Conservation (phyloP, 2,797 vertebrate species). For the Acomys russatus region DNA sequence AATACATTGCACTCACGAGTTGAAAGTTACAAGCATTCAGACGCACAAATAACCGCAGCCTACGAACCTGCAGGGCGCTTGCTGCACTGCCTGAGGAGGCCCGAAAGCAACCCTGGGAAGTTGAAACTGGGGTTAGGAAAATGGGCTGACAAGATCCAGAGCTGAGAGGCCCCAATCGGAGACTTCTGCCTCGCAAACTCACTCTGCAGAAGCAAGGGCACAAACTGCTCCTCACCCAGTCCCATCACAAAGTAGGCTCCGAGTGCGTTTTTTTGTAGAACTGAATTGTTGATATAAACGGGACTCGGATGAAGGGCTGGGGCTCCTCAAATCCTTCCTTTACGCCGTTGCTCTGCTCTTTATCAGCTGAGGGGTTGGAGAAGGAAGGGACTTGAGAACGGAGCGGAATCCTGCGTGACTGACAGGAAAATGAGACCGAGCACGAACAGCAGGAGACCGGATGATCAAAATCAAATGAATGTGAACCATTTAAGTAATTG, state of each 20-base stretch:
- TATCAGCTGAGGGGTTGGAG: not conserved
- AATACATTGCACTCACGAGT: not conserved
- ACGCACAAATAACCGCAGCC: constrained; percentile 7
- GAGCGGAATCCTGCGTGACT: constrained; percentile 43
- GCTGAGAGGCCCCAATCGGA: constrained; percentile 23
- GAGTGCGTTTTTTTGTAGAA: constrained; percentile 67
- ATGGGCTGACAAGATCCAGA: constrained; percentile 68
- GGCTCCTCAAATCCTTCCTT: constrained; percentile 67
- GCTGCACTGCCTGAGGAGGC: constrained; percentile 19
- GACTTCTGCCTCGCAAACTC: constrained; percentile 39
- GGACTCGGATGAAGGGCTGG: constrained; percentile 43
- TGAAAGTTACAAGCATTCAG: constrained; percentile 43
- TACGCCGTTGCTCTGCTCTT: not conserved
- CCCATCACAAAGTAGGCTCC: constrained; percentile 26
- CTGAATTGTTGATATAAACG: constrained; percentile 67
- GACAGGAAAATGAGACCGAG: constrained; percentile 60
- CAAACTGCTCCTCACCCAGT: not conserved
- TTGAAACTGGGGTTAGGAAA: constrained; percentile 59
- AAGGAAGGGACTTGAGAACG: constrained; percentile 7
- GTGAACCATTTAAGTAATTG: constrained; percentile 83
- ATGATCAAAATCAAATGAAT: constrained; percentile 79
- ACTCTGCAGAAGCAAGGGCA: not conserved
- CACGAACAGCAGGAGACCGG: constrained; percentile 48
- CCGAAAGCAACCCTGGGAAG: constrained; percentile 48
- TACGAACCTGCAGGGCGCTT: constrained; percentile 5